Conservation (phyloP, 2,797 vertebrate genomes). For the Pteronotus mesoamericanus region DNA sequence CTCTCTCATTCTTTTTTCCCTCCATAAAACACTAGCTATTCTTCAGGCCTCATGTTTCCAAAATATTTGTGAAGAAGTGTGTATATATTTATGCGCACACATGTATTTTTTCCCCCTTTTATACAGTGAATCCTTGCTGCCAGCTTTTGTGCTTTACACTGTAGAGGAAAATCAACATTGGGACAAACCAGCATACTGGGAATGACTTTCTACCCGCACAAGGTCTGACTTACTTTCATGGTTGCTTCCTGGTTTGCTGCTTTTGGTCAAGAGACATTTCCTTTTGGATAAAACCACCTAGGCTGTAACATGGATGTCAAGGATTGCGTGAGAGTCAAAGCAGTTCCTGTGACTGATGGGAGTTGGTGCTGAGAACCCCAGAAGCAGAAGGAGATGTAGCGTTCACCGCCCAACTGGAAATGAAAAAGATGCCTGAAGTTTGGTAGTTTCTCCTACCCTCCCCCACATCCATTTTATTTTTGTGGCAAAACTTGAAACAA, state of each 20-base stretch:
- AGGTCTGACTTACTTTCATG: background rate
- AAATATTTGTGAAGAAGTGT: slow-evolving; percentile 5
- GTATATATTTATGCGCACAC: background rate
- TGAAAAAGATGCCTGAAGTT: background rate
- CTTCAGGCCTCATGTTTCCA: background rate
- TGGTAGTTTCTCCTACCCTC: background rate
- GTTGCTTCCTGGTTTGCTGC: slow-evolving; percentile 15
- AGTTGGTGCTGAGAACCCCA: background rate
- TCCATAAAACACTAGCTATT: background rate
- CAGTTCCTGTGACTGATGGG: background rate
- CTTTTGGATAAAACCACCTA: slow-evolving; percentile 1
- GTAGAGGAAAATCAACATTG: background rate
- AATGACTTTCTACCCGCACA: background rate
- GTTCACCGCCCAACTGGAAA: background rate
- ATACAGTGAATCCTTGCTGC: background rate
- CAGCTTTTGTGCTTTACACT: background rate
- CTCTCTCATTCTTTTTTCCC: background rate
- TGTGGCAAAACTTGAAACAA: slow-evolving; percentile 54
- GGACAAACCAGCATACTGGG: background rate
- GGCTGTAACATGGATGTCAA: background rate
- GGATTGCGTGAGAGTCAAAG: slow-evolving; percentile 12
- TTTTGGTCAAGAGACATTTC: background rate
- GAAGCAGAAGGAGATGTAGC: background rate
- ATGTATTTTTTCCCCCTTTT: background rate
- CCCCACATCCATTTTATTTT: slow-evolving; percentile 24